These are phyloP conservation scores for Chionodraco myersi DNA, from an alignment of 2,113 vertebrate genomes.

Conservation along the genomic window DNA sequence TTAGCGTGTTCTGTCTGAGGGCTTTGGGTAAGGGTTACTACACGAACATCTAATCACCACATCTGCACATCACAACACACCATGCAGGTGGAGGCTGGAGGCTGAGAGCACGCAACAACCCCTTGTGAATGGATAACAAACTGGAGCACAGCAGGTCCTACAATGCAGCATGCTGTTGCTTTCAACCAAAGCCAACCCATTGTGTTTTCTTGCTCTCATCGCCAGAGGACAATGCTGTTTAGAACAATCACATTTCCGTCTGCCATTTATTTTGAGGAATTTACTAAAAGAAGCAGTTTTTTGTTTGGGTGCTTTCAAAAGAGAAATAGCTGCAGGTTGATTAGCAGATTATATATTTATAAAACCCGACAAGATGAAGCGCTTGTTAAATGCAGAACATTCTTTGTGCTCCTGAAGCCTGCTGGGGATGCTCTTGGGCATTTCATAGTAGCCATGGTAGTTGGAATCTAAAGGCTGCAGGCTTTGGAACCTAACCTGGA, in stretches of 20 bases:
- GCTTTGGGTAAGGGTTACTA: not conserved
- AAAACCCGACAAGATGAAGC: not conserved
- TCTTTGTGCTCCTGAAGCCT: slow-evolving; percentile 26
- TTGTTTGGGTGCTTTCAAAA: not conserved
- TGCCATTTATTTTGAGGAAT: slow-evolving; percentile 26
- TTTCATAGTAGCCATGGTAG: not conserved
- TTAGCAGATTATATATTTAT: slow-evolving; percentile 25
- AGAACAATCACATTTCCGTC: not conserved
- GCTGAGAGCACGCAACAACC: not conserved
- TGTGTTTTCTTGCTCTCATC: not conserved
- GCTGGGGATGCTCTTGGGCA: slow-evolving; percentile 4
- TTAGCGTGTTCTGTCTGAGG: slow-evolving; percentile 34
- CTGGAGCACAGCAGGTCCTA: slow-evolving; percentile 38
- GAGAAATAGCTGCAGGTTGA: slow-evolving; percentile 36
- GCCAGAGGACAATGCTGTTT: not conserved
- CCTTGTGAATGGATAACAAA: slow-evolving; percentile 22
- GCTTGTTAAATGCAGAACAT: not conserved
- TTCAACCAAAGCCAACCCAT: not conserved
- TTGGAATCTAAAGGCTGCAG: not conserved
- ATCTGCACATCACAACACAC: slow-evolving; percentile 28
- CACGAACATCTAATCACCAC: not conserved
- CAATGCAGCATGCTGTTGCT: not conserved
- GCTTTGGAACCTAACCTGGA: slow-evolving; percentile 9
- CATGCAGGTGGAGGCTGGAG: slow-evolving; percentile 32
- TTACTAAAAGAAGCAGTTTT: not conserved